A percentile compares a stretch with the other conserved stretches of the same genome.
Evolutionary conservation across 2,113 vertebrate genomes (phyloP).

Genomic region (Clarias magur): DNA sequence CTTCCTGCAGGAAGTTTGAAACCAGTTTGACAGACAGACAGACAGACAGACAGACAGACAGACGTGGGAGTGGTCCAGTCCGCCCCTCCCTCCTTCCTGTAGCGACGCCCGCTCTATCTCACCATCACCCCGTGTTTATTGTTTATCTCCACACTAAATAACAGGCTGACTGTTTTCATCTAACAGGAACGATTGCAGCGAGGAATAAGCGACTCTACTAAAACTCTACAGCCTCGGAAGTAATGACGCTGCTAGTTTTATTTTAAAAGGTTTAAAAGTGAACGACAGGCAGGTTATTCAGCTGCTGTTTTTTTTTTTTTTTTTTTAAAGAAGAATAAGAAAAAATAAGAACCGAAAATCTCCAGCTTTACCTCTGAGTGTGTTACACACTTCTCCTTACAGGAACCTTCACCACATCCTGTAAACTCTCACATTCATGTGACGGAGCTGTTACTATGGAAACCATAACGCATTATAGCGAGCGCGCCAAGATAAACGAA

Average conservation of each 20-base stretch:
- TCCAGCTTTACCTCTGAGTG: too few relatives aligned
- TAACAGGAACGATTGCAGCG: not conserved
- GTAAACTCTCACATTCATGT: too few relatives aligned
- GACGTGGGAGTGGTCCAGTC: not conserved
- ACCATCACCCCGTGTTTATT: not conserved
- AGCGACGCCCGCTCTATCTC: not conserved
- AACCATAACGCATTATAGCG: not conserved
- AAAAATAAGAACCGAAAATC: too few relatives aligned
- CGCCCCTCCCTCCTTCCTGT: not conserved
- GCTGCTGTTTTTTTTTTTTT: too few relatives aligned
- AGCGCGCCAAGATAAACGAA: not conserved
- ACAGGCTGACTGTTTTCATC: conserved; percentile 12
- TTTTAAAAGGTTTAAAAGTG: not conserved
- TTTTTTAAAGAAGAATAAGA: too few relatives aligned
- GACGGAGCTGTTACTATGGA: not conserved
- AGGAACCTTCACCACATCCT: too few relatives aligned
- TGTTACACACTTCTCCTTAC: too few relatives aligned
- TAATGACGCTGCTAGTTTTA: not conserved
- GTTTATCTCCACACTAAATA: not conserved
- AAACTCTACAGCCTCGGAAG: not conserved
- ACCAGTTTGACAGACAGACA: too few relatives aligned
- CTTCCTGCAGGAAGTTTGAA: too few relatives aligned
- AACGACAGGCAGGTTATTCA: not conserved
- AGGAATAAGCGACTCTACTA: not conserved
- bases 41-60: not conserved